These are phyloP conservation scores for Ctenodactylus gundi DNA, from an alignment of 2,113 vertebrate species.

Conservation along the genomic window DNA sequence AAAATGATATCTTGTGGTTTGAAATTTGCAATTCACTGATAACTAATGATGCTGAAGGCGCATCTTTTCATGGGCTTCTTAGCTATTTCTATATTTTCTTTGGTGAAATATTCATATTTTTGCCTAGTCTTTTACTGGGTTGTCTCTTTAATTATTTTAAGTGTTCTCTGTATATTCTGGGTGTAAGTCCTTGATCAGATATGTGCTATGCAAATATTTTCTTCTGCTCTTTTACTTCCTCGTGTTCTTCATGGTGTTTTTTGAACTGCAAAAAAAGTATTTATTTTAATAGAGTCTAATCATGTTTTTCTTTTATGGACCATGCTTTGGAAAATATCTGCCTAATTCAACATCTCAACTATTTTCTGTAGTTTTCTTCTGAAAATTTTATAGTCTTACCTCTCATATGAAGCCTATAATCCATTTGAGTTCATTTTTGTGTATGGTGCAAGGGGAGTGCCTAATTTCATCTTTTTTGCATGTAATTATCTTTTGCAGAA, in stretches of 20 bases:
- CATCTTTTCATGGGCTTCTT: not conserved
- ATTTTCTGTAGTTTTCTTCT: not conserved
- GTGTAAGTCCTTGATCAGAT: not conserved
- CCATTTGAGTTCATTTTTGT: not conserved
- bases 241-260: not conserved
- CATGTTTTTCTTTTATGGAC: not conserved
- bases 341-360: not conserved
- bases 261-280: not conserved
- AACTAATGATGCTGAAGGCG: not conserved
- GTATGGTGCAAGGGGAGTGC: not conserved
- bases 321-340: not conserved
- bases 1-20: not conserved
- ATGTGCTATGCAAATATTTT: not conserved
- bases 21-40: not conserved
- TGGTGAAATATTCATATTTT: not conserved
- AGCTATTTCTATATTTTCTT: not conserved
- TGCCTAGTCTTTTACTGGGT: not conserved
- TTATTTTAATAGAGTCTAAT: not conserved
- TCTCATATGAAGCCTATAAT: not conserved
- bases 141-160: not conserved
- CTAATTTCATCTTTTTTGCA: not conserved
- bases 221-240: not conserved
- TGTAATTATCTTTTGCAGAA: not conserved
- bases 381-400: not conserved
- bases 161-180: not conserved